Conservation (phyloP, 30 jellyfish, hydroid and myxozoan species). For the Morbakka virulenta region DNA sequence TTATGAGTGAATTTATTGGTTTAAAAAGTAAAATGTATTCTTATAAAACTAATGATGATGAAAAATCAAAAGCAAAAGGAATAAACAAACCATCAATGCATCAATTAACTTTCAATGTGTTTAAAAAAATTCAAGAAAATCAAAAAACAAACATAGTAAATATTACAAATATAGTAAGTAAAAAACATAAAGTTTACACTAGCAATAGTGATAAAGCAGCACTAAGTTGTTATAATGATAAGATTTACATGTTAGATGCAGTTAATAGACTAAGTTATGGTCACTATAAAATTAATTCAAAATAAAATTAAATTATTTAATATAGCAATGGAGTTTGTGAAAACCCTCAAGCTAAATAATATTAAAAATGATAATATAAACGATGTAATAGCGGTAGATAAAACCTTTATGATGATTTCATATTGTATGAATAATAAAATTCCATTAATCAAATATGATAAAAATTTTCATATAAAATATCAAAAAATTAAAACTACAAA, state of each 20-base stretch:
- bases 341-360: too few species aligned
- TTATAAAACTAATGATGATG: constrained; percentile 20
- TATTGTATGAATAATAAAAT: too few species aligned
- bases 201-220: constrained; percentile 21
- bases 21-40: constrained; percentile 40
- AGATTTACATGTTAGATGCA: constrained; percentile 13
- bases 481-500: too few species aligned
- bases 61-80: constrained; percentile 37
- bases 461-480: too few species aligned
- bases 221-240: constrained; percentile 37
- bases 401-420: too few species aligned
- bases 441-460: too few species aligned
- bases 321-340: too few species aligned
- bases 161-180: constrained; percentile 23
- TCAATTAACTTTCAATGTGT: constrained; percentile 2
- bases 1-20: constrained; percentile 46
- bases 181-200: constrained; percentile 18
- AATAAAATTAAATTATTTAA: too few species aligned
- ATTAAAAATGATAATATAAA: too few species aligned
- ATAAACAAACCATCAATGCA: constrained; percentile 22
- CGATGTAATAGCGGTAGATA: too few species aligned
- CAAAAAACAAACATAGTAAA: constrained; percentile 3
- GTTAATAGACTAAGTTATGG: too few species aligned
- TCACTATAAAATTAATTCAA: too few species aligned
- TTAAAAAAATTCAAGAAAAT: constrained; percentile 1